Percentiles rank a stretch among this genome's conserved stretches.
phyloP scores from a whole-genome alignment of 2,797 vertebrate species.

The Otolemur crassicaudatus region DNA sequence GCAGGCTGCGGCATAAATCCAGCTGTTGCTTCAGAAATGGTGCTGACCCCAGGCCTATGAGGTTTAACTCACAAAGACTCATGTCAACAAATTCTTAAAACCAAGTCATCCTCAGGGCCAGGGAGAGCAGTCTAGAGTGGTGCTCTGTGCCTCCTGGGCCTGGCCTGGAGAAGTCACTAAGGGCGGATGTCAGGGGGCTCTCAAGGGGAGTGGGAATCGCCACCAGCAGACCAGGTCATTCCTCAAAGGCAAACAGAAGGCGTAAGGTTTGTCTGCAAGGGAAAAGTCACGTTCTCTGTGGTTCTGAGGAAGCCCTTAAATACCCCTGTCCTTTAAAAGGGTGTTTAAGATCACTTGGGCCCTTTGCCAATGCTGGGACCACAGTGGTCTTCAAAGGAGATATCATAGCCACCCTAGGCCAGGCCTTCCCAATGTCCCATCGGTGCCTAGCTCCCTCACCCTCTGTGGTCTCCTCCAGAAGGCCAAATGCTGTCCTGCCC shows the following conservation, averaged over 20 bases:
- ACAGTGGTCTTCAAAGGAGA: not conserved
- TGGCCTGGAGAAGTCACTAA: not conserved
- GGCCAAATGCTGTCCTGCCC: not conserved
- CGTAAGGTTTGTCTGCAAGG: too few species aligned
- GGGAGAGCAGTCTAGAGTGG: not conserved
- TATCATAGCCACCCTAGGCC: not conserved
- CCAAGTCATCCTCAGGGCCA: not conserved
- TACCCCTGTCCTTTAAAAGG: not conserved
- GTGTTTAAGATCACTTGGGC: not conserved
- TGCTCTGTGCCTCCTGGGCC: not conserved
- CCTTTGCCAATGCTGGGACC: not conserved
- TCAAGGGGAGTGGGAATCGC: not conserved
- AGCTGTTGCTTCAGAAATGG: not conserved
- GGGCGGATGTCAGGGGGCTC: not conserved
- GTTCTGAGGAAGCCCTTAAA: not conserved
- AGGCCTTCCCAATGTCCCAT: not conserved
- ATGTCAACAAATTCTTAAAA: not conserved
- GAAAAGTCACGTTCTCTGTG: not conserved
- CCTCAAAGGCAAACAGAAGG: not conserved
- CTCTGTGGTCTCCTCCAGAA: not conserved
- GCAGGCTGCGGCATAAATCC: not conserved
- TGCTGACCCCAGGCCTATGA: not conserved
- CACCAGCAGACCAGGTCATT: not conserved
- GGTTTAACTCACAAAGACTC: not conserved
- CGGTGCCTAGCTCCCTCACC: fast-evolving